A percentile compares a stretch with the other conserved stretches of the same genome.
These are phyloP conservation scores for Leucophenga montana DNA, from an alignment of 2,888 invertebrate species.

Conservation along the genomic window DNA sequence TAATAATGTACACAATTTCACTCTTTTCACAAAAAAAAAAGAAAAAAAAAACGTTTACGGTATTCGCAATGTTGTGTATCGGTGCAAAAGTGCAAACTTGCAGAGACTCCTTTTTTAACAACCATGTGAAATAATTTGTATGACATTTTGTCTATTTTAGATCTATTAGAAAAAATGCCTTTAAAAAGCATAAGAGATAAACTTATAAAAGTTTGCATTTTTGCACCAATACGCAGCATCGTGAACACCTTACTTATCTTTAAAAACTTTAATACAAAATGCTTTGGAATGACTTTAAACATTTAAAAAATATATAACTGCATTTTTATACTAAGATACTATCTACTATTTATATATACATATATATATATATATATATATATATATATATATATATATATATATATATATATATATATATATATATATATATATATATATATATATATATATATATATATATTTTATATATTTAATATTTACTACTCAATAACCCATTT, in stretches of 20 bases:
- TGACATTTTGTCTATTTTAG: too few species aligned
- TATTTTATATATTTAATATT: constrained; percentile 1
- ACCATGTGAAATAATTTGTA: too few species aligned
- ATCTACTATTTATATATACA: neutral
- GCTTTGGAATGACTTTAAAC: constrained; percentile 12
- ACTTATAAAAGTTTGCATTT: too few species aligned
- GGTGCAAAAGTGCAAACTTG: too few species aligned
- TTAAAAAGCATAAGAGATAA: too few species aligned
- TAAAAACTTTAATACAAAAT: neutral
- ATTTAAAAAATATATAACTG: neutral
- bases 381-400: neutral
- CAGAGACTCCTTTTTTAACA: too few species aligned
- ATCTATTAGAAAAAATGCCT: too few species aligned
- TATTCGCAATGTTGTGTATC: too few species aligned
- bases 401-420: neutral
- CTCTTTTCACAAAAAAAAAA: neutral
- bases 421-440: neutral
- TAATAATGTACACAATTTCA: neutral
- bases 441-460: too few species aligned
- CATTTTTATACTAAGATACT: neutral
- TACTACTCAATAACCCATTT: constrained; percentile 3
- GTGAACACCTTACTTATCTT: too few species aligned
- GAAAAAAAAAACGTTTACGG: too few species aligned
- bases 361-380: neutral
- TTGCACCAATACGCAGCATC: too few species aligned